Percentiles rank a stretch among this genome's conserved stretches.
Evolutionary conservation across 1,140 invertebrate species (phyloP).

Genomic region (Manduca sexta): DNA sequence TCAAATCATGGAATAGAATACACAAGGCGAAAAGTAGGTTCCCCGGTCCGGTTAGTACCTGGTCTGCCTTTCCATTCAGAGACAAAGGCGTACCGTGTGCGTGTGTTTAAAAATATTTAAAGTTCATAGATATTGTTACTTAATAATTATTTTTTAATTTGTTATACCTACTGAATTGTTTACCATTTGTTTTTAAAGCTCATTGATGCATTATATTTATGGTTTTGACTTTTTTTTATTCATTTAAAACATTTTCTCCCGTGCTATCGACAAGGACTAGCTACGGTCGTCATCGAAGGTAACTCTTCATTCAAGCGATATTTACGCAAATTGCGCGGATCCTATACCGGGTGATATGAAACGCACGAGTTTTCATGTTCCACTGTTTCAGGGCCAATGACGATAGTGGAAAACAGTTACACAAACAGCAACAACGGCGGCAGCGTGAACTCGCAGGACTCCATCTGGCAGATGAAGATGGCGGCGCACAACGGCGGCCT

Average conservation of each 20-base stretch:
- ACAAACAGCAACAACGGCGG: constrained; percentile 94
- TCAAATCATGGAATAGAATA: too few relatives aligned
- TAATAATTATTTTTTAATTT: too few relatives aligned
- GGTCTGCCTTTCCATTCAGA: too few relatives aligned
- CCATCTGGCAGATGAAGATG: constrained; percentile 95
- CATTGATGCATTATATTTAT: constrained; percentile 3
- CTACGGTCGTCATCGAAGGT: constrained; percentile 52
- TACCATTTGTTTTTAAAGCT: too few relatives aligned
- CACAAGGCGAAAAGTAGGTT: too few relatives aligned
- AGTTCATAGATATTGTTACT: too few relatives aligned
- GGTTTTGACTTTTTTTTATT: constrained; percentile 14
- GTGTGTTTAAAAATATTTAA: too few relatives aligned
- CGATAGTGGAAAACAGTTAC: constrained; percentile 92
- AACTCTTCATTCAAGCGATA: constrained; percentile 19
- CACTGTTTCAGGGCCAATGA: constrained; percentile 79
- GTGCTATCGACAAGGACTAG: constrained; percentile 64
- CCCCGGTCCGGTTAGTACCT: too few relatives aligned
- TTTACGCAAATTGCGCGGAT: constrained; percentile 21
- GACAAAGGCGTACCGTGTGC: too few relatives aligned
- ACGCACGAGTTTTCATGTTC: constrained; percentile 10
- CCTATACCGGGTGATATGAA: constrained; percentile 3
- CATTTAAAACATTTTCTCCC: constrained; percentile 40
- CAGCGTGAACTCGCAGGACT: constrained; percentile 94
- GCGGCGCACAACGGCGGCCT: constrained; percentile 78
- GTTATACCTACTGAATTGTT: too few relatives aligned